These are phyloP conservation scores for Dasyprocta punctata DNA, from an alignment of 2,113 vertebrate genomes.

Conservation along the genomic window DNA sequence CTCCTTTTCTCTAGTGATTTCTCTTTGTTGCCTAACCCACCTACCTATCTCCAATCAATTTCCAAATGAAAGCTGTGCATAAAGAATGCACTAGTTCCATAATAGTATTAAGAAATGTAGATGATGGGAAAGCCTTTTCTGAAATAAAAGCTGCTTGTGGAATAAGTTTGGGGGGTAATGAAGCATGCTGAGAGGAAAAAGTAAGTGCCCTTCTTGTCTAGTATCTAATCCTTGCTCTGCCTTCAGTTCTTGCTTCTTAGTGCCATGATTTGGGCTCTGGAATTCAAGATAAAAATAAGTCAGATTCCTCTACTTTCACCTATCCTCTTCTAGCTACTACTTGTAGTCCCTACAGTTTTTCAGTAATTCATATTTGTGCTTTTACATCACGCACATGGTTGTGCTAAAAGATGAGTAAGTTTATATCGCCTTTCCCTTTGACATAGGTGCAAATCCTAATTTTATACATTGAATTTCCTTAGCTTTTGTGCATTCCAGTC, in stretches of 20 bases:
- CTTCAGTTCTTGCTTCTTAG: neutral
- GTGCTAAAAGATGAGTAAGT: neutral
- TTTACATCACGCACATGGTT: neutral
- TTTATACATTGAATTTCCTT: neutral
- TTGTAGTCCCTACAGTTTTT: neutral
- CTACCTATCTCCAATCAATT: neutral
- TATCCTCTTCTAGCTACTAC: neutral
- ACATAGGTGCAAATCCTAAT: neutral
- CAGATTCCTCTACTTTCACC: neutral
- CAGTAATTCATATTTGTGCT: neutral
- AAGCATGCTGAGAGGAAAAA: neutral
- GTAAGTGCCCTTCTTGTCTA: neutral
- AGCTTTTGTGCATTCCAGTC: neutral
- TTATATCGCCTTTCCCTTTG: neutral
- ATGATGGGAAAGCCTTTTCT: neutral
- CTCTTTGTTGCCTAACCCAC: slow-evolving; percentile 1
- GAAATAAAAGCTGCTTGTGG: neutral
- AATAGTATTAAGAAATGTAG: neutral
- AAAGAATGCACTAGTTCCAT: neutral
- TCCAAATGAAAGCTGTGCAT: slow-evolving; percentile 10
- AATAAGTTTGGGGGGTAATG: neutral
- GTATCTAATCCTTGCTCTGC: neutral
- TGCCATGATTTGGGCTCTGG: neutral
- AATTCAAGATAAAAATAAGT: neutral
- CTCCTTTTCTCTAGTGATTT: slow-evolving; percentile 46